phyloP scores from a whole-genome alignment of 2,888 invertebrate genomes.

The Trichopria drosophilae region DNA sequence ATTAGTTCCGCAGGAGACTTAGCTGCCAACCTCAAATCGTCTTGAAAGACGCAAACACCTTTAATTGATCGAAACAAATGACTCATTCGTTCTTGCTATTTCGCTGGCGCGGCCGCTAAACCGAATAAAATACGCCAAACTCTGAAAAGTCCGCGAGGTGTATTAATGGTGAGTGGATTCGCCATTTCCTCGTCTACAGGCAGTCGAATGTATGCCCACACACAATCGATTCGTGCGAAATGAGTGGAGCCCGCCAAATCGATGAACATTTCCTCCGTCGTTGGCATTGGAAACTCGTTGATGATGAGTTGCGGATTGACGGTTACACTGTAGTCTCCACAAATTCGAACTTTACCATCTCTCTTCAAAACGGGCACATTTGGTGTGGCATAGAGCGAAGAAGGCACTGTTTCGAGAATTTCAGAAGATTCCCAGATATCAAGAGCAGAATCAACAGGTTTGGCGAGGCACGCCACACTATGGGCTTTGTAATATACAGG shows the following conservation, averaged over 20 bases:
- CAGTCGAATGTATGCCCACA: constrained; percentile 39
- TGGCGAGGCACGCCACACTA: constrained; percentile 31
- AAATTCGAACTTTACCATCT: constrained; percentile 36
- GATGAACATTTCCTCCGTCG: constrained; percentile 38
- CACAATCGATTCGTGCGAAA: constrained; percentile 39
- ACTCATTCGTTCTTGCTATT: no score
- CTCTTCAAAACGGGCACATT: constrained; percentile 43
- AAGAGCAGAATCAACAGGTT: constrained; percentile 19
- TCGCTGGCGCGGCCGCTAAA: no score
- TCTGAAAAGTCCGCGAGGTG: no score
- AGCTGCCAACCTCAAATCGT: no score
- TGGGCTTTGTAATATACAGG: constrained; percentile 34
- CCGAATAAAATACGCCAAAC: no score
- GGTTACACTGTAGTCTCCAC: constrained; percentile 40
- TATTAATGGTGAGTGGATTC: no score
- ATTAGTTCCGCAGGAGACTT: constrained; percentile 30
- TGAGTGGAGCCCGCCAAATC: constrained; percentile 36
- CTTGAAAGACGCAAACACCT: no score
- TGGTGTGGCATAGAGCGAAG: constrained; percentile 45
- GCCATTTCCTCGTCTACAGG: not conserved
- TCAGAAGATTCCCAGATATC: constrained; percentile 27
- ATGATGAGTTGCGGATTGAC: constrained; percentile 38
- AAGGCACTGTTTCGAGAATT: constrained; percentile 34
- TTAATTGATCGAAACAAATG: no score
- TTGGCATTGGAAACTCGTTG: constrained; percentile 40